Evolutionary conservation across 2,797 vertebrate species (phyloP).

Genomic region (Gobio occitaniae): DNA sequence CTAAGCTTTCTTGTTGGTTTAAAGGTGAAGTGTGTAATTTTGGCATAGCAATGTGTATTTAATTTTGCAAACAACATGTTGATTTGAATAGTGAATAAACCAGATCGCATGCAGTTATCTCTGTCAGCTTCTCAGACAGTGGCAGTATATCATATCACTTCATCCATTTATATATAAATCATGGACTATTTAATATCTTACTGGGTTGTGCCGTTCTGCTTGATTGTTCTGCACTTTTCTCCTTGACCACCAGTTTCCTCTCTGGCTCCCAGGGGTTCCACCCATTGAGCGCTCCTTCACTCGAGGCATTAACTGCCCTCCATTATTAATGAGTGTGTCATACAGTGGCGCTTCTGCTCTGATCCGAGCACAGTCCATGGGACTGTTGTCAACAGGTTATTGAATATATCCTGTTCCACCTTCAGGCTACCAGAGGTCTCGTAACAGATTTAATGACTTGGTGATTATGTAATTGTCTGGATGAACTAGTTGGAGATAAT

Average conservation of each 20-base stretch:
- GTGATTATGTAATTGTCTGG: background rate
- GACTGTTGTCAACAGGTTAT: conserved; percentile 64
- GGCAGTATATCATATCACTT: conserved; percentile 8
- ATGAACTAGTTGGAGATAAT: conserved; percentile 7
- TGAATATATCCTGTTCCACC: conserved; percentile 44
- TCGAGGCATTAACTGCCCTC: conserved; percentile 67
- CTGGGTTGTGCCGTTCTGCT: conserved; percentile 38
- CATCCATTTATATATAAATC: background rate
- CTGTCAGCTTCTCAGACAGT: background rate
- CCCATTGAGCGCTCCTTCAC: conserved; percentile 62
- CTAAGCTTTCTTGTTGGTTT: background rate
- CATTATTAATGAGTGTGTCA: conserved; percentile 73
- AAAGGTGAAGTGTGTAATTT: background rate
- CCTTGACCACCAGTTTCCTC: conserved; percentile 56
- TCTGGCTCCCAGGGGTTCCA: conserved; percentile 57
- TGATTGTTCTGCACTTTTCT: conserved; percentile 55
- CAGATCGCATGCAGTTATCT: background rate
- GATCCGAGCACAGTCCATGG: conserved; percentile 65
- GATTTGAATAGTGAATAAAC: background rate
- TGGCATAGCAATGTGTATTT: background rate
- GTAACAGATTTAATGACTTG: background rate
- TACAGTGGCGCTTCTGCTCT: conserved; percentile 63
- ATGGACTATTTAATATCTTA: conserved; percentile 37
- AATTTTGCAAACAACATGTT: background rate
- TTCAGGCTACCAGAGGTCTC: conserved; percentile 31